phyloP scores from a whole-genome alignment of 2,888 invertebrate species.

The Protula sp. region DNA sequence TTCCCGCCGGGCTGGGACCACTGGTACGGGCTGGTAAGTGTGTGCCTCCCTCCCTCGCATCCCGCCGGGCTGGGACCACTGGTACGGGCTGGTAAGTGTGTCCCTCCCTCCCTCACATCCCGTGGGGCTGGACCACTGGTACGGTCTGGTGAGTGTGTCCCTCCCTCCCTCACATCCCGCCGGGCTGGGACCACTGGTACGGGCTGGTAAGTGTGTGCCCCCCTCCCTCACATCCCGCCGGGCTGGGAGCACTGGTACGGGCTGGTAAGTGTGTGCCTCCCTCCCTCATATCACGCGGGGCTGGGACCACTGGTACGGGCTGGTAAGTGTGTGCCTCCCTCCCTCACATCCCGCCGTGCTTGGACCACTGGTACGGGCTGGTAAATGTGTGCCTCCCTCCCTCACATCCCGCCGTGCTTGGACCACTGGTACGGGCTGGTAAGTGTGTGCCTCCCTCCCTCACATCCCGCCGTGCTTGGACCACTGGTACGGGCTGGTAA shows the following conservation, averaged over 20 bases:
- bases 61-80: slow-evolving; percentile 81
- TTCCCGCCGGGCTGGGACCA: slow-evolving; percentile 81
- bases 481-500: slow-evolving; percentile 74
- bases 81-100: slow-evolving; percentile 67
- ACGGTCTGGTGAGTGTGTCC: slow-evolving; percentile 64
- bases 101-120: slow-evolving; percentile 65
- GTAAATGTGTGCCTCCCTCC: slow-evolving; percentile 51
- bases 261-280: slow-evolving; percentile 59
- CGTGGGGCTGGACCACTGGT: slow-evolving; percentile 83
- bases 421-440: slow-evolving; percentile 76
- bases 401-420: slow-evolving; percentile 77
- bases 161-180: slow-evolving; percentile 66
- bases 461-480: slow-evolving; percentile 80
- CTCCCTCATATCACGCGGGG: slow-evolving; percentile 70
- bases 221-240: slow-evolving; percentile 65
- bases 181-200: slow-evolving; percentile 82
- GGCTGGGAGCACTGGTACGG: slow-evolving; percentile 88
- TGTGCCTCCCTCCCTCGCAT: slow-evolving; percentile 60
- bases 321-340: slow-evolving; percentile 59
- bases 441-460: slow-evolving; percentile 36
- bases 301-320: slow-evolving; percentile 81
- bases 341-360: slow-evolving; percentile 71
- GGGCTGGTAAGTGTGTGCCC: slow-evolving; percentile 64
- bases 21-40: slow-evolving; percentile 71
- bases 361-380: slow-evolving; percentile 81